Evolutionary conservation across 2,113 vertebrate species (phyloP).

Genomic region (Alligator mississippiensis): DNA sequence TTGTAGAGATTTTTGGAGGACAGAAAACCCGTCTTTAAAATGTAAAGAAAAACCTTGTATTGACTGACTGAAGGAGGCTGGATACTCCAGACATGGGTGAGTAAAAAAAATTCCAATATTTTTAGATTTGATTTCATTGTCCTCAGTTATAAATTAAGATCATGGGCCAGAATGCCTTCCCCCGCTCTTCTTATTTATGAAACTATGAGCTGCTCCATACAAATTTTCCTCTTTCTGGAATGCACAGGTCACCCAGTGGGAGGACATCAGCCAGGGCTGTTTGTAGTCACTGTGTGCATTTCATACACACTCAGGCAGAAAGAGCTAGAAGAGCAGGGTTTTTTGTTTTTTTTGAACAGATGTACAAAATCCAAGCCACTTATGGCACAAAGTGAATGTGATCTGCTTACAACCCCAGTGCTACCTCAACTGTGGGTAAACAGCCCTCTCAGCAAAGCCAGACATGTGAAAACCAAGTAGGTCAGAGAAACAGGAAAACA

Average conservation of each 20-base stretch:
- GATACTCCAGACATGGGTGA: accelerated
- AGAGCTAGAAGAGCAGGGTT: not conserved
- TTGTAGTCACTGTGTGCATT: not conserved
- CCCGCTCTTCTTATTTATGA: accelerated
- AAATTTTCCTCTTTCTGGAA: not conserved
- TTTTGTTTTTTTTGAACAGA: not conserved
- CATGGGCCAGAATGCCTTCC: not conserved
- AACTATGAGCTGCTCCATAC: not conserved
- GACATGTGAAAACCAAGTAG: conserved; percentile 36
- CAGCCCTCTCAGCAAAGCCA: not conserved
- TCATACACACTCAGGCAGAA: not conserved
- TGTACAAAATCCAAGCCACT: not conserved
- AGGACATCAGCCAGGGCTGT: not conserved
- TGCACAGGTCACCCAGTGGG: not conserved
- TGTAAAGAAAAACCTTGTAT: not conserved
- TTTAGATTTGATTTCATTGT: not conserved
- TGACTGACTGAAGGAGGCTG: not conserved
- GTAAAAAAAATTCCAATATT: not conserved
- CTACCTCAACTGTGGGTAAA: not conserved
- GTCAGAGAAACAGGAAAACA: conserved; percentile 43
- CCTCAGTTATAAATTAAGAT: not conserved
- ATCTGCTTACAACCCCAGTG: not conserved
- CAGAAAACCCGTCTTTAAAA: not conserved
- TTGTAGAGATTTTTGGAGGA: not conserved
- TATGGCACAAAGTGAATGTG: not conserved